These are phyloP conservation scores for Enteromius argenteus DNA, from an alignment of 2,797 vertebrate genomes.

Conservation along the genomic window DNA sequence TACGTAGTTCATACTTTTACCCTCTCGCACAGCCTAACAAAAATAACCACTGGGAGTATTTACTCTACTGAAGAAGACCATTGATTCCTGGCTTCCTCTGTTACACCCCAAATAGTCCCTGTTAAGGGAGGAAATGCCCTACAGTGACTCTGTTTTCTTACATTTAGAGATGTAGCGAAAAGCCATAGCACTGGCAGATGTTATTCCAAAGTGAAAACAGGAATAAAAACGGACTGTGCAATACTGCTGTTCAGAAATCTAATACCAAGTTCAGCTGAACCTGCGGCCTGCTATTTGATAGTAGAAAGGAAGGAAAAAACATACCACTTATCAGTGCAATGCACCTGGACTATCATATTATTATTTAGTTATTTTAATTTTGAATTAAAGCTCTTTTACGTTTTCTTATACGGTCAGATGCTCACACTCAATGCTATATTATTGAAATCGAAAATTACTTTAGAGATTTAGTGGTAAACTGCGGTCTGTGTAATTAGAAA, in stretches of 20 bases:
- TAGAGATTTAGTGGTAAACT: background rate
- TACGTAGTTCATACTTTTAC: slow-evolving; percentile 49
- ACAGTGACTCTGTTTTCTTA: slow-evolving; percentile 53
- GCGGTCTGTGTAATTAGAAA: slow-evolving; percentile 41
- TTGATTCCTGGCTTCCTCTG: slow-evolving; percentile 62
- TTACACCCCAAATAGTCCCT: slow-evolving; percentile 56
- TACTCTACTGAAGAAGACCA: slow-evolving; percentile 59
- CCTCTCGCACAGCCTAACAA: slow-evolving; percentile 62
- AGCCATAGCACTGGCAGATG: slow-evolving; percentile 10
- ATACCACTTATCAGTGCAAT: background rate
- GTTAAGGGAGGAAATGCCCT: slow-evolving; percentile 51
- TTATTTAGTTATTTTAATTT: background rate
- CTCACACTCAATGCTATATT: background rate
- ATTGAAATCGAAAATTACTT: background rate
- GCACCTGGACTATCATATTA: background rate
- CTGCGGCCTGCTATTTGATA: background rate
- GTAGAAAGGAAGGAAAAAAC: background rate
- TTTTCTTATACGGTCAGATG: background rate
- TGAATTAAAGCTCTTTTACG: background rate
- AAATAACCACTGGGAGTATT: slow-evolving; percentile 63
- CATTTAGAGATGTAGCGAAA: slow-evolving; percentile 45
- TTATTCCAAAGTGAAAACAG: background rate
- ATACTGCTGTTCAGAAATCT: background rate
- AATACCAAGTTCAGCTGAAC: background rate
- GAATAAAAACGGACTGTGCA: background rate